Conservation (phyloP, 1,140 invertebrate species). For the Drosophila novamexicana region DNA sequence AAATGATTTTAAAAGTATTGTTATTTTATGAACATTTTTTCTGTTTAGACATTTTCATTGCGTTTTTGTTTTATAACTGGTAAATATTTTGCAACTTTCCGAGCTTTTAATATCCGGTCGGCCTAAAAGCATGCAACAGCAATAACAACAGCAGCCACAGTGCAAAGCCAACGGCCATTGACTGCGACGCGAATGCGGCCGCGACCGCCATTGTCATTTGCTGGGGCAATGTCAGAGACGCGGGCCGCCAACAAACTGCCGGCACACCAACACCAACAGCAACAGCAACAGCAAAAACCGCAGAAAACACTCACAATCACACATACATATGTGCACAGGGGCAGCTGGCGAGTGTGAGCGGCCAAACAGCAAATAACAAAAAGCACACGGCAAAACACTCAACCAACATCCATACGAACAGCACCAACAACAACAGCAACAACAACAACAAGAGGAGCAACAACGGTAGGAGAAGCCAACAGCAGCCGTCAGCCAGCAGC, state of each 20-base stretch:
- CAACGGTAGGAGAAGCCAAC: constrained; percentile 22
- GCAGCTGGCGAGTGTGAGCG: constrained; percentile 64
- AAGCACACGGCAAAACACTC: constrained; percentile 77
- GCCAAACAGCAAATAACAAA: constrained; percentile 79
- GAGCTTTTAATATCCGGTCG: constrained; percentile 66
- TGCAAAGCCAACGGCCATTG: constrained; percentile 55
- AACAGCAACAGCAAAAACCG: constrained; percentile 43
- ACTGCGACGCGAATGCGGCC: constrained; percentile 25
- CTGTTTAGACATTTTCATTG: neutral
- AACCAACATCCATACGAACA: constrained; percentile 41
- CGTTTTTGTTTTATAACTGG: constrained; percentile 41
- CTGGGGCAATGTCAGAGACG: constrained; percentile 76
- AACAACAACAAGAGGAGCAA: constrained; percentile 15
- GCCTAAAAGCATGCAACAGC: constrained; percentile 49
- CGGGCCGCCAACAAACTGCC: constrained; percentile 57
- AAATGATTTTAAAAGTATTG: neutral
- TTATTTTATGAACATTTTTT: neutral
- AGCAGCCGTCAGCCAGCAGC: constrained; percentile 58
- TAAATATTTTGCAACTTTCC: constrained; percentile 67
- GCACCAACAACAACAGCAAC: constrained; percentile 32
- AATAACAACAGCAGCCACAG: constrained; percentile 28
- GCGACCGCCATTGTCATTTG: constrained; percentile 68
- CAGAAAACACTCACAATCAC: constrained; percentile 55
- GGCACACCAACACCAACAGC: constrained; percentile 35
- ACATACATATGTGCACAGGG: constrained; percentile 5